Evolutionary conservation across 2,888 invertebrate genomes (phyloP), one percentile per base, ranked within the genome.

Genomic region (Pristionchus exspectatus): DNA sequence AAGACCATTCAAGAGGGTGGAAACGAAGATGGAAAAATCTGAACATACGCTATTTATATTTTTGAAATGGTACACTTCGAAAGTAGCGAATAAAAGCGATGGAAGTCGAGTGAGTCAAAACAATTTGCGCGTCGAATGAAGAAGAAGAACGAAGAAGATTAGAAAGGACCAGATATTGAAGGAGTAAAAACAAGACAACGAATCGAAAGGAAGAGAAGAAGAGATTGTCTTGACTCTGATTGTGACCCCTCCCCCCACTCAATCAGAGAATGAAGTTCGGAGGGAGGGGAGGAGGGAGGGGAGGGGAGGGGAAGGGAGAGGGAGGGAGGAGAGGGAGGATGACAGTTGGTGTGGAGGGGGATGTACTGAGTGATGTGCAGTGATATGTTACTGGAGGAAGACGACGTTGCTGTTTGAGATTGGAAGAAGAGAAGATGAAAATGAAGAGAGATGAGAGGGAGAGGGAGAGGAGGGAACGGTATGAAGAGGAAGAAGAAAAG

Each of bases 161-260:
- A 69, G 24, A n/a, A 27, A 33, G 72, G 33, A 74, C 18, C 72
- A 44, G 30, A 33, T 69, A 69, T 30, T 66, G 27, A 24, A 44
- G 27, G 24, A 44, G 44, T 24, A 44, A 77, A 77, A 44, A 44
- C 30, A 72, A 30, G 33, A 72, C n/a, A 38, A n/a, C 27, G 44
- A 77, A 21, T 44, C 10, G 77, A 44, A 24, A 18, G 2, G 7
- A 44, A 77, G 44, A 24, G 9, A 44, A 38, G 77, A 77, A 77
- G 77, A 24, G 77, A 77, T 77, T 77, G 77, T 77, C 77, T 77
- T 30, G 30, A 38, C 44, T 10, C 77, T 77, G 77, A 77, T 77
- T 77, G 77, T 77, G 77, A 77, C 77, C 77, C 77, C 77, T 77
- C 77, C 77, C 77, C 44, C 77, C 77, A 77, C 77, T 77, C 77